Evolutionary conservation across 1,140 invertebrate species (phyloP).

Genomic region (Glomeris maerens): DNA sequence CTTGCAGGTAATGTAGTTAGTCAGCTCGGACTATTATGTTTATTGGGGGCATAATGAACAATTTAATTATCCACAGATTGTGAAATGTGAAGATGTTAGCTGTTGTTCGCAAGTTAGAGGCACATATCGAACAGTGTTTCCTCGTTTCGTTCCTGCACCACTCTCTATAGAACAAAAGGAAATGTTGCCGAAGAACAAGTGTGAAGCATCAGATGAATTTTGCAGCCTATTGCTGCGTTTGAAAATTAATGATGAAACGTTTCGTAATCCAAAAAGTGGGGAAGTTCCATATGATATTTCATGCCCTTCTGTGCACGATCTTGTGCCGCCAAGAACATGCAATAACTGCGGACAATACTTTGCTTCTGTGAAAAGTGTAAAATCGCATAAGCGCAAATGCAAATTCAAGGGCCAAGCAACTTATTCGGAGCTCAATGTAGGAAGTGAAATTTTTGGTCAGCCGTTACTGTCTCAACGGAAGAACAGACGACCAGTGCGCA

Average conservation of each 20-base stretch:
- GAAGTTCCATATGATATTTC: neutral
- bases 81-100: slow-evolving; percentile 12
- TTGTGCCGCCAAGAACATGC: neutral
- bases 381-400: neutral
- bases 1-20: too few relatives aligned
- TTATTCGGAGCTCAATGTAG: neutral
- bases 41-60: too few relatives aligned
- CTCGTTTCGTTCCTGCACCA: neutral
- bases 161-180: neutral
- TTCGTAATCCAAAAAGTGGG: neutral
- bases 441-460: too few relatives aligned
- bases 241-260: neutral
- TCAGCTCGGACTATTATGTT: slow-evolving; percentile 2
- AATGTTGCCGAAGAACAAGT: neutral
- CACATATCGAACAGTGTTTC: neutral
- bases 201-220: neutral
- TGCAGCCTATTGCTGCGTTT: neutral
- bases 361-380: neutral
- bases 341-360: neutral
- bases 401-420: too few relatives aligned
- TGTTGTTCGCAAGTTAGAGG: slow-evolving; percentile 6
- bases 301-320: neutral
- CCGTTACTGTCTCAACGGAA: neutral
- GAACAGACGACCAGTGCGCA: neutral
- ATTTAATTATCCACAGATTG: slow-evolving; percentile 9